Evolutionary conservation across 2,797 vertebrate genomes (phyloP).

Genomic region (Corythornis leucogaster): DNA sequence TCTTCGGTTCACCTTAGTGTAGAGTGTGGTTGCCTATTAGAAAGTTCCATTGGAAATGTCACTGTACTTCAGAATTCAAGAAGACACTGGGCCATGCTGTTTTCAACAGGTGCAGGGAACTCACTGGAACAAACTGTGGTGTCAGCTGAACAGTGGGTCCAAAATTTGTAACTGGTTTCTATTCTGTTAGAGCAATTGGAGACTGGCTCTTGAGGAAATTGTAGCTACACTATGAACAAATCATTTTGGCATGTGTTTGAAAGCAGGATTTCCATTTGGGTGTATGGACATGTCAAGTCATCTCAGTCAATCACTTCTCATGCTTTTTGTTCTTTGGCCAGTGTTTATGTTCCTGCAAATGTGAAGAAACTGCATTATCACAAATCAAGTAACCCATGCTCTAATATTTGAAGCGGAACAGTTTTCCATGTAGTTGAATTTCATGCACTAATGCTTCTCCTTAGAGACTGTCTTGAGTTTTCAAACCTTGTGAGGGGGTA

Average conservation of each 20-base stretch:
- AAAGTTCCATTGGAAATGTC: not conserved
- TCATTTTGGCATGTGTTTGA: not conserved
- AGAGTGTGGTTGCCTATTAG: not conserved
- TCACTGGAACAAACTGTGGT: not conserved
- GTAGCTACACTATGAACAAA: not conserved
- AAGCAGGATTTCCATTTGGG: not conserved
- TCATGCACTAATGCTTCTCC: constrained; percentile 19
- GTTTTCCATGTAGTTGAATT: constrained; percentile 32
- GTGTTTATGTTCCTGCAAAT: not conserved
- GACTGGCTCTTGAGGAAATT: not conserved
- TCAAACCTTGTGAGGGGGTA: not conserved
- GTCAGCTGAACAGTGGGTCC: not conserved
- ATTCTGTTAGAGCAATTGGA: not conserved
- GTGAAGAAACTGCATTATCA: not conserved
- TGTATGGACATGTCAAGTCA: not conserved
- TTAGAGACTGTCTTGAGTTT: not conserved
- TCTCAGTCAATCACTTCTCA: not conserved
- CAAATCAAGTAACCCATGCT: not conserved
- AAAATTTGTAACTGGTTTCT: not conserved
- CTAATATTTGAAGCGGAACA: constrained; percentile 18
- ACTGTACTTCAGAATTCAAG: not conserved
- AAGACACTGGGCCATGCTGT: not conserved
- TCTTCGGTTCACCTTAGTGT: not conserved
- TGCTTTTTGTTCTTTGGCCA: not conserved
- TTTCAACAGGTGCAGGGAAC: not conserved